phyloP scores from a whole-genome alignment of 2,888 invertebrate species.

The Penaeus monodon region DNA sequence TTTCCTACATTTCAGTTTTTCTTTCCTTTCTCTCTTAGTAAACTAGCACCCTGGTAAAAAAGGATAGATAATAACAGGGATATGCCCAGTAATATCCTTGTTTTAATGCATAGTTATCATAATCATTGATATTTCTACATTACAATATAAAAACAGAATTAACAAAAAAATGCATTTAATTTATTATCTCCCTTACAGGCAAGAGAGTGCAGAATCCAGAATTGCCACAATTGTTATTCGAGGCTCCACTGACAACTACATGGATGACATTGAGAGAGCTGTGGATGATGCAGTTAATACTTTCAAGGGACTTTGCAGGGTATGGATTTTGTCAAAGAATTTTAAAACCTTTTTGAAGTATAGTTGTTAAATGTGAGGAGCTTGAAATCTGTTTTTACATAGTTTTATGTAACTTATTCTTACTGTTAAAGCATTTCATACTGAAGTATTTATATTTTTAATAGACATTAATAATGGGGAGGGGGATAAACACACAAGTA shows the following conservation, averaged over 20 bases:
- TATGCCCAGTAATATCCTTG: too few relatives aligned
- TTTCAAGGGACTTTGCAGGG: conserved; percentile 90
- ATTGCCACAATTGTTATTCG: conserved; percentile 94
- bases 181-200: conserved; percentile 70
- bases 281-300: conserved; percentile 99
- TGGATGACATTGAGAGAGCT: conserved; percentile 98
- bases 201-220: conserved; percentile 77
- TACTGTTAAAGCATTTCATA: neutral
- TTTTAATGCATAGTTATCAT: too few relatives aligned
- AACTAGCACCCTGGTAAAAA: too few relatives aligned
- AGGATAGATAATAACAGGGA: too few relatives aligned
- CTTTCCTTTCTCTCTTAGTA: too few relatives aligned
- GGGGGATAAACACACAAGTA: too few relatives aligned
- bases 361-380: neutral
- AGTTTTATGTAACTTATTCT: neutral
- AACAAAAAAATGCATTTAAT: neutral
- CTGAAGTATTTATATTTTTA: too few relatives aligned
- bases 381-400: neutral
- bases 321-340: conserved; percentile 67
- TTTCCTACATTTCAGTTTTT: too few relatives aligned
- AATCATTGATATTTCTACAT: neutral
- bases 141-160: neutral
- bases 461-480: too few relatives aligned
- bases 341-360: neutral
- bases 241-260: conserved; percentile 96